phyloP scores from a whole-genome alignment of 1,140 invertebrate species.

The Zaprionus nigranus region DNA sequence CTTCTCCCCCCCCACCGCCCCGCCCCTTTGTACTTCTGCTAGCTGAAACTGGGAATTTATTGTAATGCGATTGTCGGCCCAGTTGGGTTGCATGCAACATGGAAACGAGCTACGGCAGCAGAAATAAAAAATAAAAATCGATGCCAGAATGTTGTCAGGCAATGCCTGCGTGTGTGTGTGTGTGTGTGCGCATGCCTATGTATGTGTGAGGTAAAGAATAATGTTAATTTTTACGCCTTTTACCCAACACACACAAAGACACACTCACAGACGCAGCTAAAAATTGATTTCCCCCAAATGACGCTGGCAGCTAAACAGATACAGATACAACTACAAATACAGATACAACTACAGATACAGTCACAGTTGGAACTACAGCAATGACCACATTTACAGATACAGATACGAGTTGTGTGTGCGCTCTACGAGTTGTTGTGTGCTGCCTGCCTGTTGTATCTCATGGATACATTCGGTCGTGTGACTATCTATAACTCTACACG shows the following conservation, averaged over 20 bases:
- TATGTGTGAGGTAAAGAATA: constrained; percentile 35
- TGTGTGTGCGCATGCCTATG: constrained; percentile 9
- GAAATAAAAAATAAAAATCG: constrained; percentile 57
- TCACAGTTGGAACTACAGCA: constrained; percentile 33
- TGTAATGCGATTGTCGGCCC: constrained; percentile 74
- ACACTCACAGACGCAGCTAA: constrained; percentile 52
- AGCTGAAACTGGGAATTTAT: constrained; percentile 60
- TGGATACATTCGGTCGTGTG: constrained; percentile 51
- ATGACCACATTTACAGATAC: constrained; percentile 34
- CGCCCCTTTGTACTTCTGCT: not conserved
- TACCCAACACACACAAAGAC: constrained; percentile 45
- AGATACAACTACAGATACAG: constrained; percentile 42
- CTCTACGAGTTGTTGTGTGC: no score
- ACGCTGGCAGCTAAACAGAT: constrained; percentile 48
- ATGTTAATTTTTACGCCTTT: constrained; percentile 38
- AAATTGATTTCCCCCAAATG: constrained; percentile 76
- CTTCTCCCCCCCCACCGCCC: not conserved
- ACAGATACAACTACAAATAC: constrained; percentile 48
- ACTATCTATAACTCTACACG: constrained; percentile 41
- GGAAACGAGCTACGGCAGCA: constrained; percentile 17
- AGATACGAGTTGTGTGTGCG: no score
- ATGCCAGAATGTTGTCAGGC: constrained; percentile 67
- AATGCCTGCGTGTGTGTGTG: constrained; percentile 33
- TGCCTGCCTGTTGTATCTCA: constrained; percentile 54
- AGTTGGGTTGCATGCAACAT: constrained; percentile 48